Evolutionary conservation across 2,888 invertebrate species (phyloP).

Genomic region (Plutella xylostella): DNA sequence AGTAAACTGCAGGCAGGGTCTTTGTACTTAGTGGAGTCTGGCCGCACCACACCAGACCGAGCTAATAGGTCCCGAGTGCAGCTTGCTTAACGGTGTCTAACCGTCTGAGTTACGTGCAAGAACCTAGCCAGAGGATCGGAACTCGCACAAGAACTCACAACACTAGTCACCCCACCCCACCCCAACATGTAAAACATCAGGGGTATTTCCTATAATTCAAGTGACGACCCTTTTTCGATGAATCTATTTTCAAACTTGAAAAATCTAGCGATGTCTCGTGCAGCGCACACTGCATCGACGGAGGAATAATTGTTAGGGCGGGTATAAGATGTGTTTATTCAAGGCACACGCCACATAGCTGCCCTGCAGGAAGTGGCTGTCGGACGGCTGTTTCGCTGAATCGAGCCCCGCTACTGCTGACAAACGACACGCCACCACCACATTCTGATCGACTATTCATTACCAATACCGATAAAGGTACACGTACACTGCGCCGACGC

Average conservation of each 20-base stretch:
- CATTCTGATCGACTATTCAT: constrained; percentile 31
- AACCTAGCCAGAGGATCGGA: too few species aligned
- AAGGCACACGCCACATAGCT: constrained; percentile 45
- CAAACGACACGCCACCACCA: constrained; percentile 34
- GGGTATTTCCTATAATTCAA: too few species aligned
- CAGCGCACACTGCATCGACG: too few species aligned
- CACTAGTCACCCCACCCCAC: too few species aligned
- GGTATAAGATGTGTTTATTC: constrained; percentile 50
- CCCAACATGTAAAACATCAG: too few species aligned
- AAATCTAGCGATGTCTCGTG: too few species aligned
- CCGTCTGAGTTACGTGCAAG: constrained; percentile 28
- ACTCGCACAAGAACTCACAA: too few species aligned
- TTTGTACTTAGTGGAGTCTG: constrained; percentile 32
- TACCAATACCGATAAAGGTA: too few species aligned
- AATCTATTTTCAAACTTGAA: too few species aligned
- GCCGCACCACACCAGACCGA: constrained; percentile 11
- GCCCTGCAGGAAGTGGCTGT: constrained; percentile 46
- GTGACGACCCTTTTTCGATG: too few species aligned
- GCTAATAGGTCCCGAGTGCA: constrained; percentile 33
- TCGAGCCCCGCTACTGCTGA: constrained; percentile 31
- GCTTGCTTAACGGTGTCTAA: constrained; percentile 58
- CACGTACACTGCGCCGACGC: too few species aligned
- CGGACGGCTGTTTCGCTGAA: constrained; percentile 37
- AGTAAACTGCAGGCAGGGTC: constrained; percentile 38
- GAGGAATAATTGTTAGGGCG: not conserved